Evolutionary conservation across 2,888 invertebrate genomes (phyloP), one percentile per base, ranked within the genome.

Genomic region (Sarcophaga carnaria): DNA sequence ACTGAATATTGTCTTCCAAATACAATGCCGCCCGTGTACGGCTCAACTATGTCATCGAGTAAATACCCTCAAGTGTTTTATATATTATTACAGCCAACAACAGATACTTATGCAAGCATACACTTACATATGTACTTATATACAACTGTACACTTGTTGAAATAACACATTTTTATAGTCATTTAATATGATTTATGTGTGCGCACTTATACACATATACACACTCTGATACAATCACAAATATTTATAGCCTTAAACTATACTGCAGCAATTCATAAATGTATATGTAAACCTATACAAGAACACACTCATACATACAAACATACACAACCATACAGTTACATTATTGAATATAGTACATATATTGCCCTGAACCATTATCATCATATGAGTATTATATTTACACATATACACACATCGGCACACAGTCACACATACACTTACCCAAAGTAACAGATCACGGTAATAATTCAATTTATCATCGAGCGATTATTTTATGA

Each of bases 401-500:
- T 67, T 62, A 10, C 47, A 69, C 59, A 80, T 1, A 10, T 4
- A 62, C 10, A 54, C 12, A 14, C 54, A 17, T 2, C 0, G 12
- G 11, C 12, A 54, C 54, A 54, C 54, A 54, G 17, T 0, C 17
- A 54, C 5, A 54, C 54, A 54, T 10, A 10, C 10, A 37, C 37
- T 37, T 37, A 54, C 17, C 12, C 54, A 54, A 3, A 54, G 54
- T 54, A 54, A 54, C 54, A 77, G 63, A 79, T 79, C 64, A 62
- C 60, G 49, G 59, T 75, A 75, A 79, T 86, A 82, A 81, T 79
- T 86, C 75, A 82, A 82, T 77, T 81, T 85, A 71, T 78, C 74
- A 74, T 74, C 70, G 64, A 66, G 75, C 60, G 59, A 47, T 66
- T 72, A 62, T 74, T 22, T 25, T 8, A 62, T 20, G 54, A 54